phyloP scores from a whole-genome alignment of 1,140 invertebrate species.

The Sycobia sp. region DNA sequence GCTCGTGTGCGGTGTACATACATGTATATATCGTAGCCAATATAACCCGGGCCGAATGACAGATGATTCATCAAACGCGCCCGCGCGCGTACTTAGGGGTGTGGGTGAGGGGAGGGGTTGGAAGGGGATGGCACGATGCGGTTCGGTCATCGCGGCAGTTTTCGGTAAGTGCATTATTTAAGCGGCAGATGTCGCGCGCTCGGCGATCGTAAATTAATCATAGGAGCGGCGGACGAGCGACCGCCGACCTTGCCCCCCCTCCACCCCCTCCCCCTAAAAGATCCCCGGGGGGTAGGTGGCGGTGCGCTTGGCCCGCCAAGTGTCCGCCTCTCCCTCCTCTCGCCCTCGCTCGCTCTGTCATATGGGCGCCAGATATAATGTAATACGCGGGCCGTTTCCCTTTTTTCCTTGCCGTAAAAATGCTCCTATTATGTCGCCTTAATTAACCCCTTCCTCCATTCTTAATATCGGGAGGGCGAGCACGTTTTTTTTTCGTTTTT shows the following conservation, averaged over 20 bases:
- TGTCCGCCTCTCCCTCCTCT: too few relatives aligned
- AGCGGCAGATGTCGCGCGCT: slow-evolving; percentile 19
- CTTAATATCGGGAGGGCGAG: too few relatives aligned
- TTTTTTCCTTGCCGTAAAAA: slow-evolving; percentile 5
- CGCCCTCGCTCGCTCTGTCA: too few relatives aligned
- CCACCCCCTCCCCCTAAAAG: too few relatives aligned
- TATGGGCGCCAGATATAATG: slow-evolving; percentile 19
- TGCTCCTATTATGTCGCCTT: slow-evolving; percentile 1
- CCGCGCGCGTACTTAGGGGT: not conserved
- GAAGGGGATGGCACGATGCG: not conserved
- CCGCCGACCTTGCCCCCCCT: not conserved
- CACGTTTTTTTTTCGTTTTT: too few relatives aligned
- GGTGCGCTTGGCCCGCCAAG: too few relatives aligned
- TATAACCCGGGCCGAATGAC: not conserved
- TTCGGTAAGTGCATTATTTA: slow-evolving; percentile 25
- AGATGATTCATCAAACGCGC: slow-evolving; percentile 39
- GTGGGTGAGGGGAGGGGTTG: not conserved
- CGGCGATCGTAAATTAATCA: slow-evolving; percentile 32
- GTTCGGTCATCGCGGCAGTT: not conserved
- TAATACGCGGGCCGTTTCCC: too few relatives aligned
- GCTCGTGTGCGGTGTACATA: too few relatives aligned
- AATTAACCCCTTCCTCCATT: slow-evolving; percentile 15
- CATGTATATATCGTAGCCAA: too few relatives aligned
- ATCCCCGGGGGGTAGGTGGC: too few relatives aligned
- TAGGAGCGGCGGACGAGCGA: slow-evolving; percentile 1